Base-by-base conservation (phyloP, 2,888 invertebrate genomes). In the Anodontia alba region DNA sequence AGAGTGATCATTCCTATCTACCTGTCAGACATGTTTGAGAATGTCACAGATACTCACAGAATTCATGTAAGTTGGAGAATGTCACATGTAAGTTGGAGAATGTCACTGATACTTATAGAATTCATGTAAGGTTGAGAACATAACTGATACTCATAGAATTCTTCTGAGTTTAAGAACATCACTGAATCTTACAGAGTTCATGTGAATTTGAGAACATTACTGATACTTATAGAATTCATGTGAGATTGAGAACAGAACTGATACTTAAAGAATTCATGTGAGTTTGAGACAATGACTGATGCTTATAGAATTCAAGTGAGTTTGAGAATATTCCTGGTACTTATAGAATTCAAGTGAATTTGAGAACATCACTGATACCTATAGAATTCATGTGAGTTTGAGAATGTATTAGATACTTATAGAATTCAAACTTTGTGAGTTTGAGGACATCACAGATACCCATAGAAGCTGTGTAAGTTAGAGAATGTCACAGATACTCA, bases 1-100 rank as follows among this genome's bases (percentile, higher is more conserved):
- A 96, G 97, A 91, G 96, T 96, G 86, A 95, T 97, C 73, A 95
- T 97, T 73, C 96, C 97, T 0, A 96, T 97, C 70, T 97, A 97
- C 94, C 96, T 98, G 88, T 96, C 96, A 82, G 96, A 97, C 92
- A 95, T 97, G 86, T 96, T 96, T 86, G 96, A 96, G 82, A 95
- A 95, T 80, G 96, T 96, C 87, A 94, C 96, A 31, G 96, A 97
- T 95, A 95, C 96, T 73, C 95, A 96, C 51, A 96, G 96, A 93
- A 94, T 96, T 85, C 95, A 95, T 91, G 96, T 96, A 94, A 94
- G 95, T 92, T 29, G 1, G 15, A 49, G 20, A 49, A 97, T 94
- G 96, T 98, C 88, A 96, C 96, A 82, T 91, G 96, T 96, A 94
- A 94, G 95, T 92, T 29, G 1, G 15, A 49, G 20, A 49, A 97